A percentile compares a stretch with the other conserved stretches of the same genome.
These are phyloP conservation scores for Pangasius mekongensis DNA, from an alignment of 2,797 vertebrate species.

Conservation along the genomic window DNA sequence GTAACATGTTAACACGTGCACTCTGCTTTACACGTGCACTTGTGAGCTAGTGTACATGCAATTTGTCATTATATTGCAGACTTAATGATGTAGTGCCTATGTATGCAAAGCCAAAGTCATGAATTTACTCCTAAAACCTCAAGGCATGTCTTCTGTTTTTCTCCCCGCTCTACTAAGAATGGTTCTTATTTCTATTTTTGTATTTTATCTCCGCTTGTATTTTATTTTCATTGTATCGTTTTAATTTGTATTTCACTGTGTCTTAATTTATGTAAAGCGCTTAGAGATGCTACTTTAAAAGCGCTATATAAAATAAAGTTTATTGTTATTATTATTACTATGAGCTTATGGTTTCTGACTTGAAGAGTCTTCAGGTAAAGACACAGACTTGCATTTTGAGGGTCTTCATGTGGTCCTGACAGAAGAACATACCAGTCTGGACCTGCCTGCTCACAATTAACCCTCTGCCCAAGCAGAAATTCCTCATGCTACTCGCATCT, in stretches of 20 bases:
- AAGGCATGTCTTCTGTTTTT: not conserved
- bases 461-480: slow-evolving; percentile 60
- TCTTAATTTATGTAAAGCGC: too few species aligned
- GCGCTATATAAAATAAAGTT: too few species aligned
- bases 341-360: not conserved
- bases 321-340: too few species aligned
- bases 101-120: not conserved
- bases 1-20: slow-evolving; percentile 24
- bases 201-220: too few species aligned
- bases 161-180: not conserved
- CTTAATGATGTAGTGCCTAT: not conserved
- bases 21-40: not conserved
- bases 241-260: too few species aligned
- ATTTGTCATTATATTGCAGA: not conserved
- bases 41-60: not conserved
- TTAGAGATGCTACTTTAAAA: too few species aligned
- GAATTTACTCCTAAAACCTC: not conserved
- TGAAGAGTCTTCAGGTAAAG: too few species aligned
- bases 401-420: slow-evolving; percentile 60
- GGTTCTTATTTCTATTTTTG: too few species aligned
- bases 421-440: slow-evolving; percentile 73
- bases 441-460: slow-evolving; percentile 74
- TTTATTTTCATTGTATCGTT: too few species aligned
- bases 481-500: slow-evolving; percentile 62
- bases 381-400: not conserved